Base-by-base conservation (phyloP, 37 sponge, comb jelly and placozoan species). In the Halichondria panicea region DNA sequence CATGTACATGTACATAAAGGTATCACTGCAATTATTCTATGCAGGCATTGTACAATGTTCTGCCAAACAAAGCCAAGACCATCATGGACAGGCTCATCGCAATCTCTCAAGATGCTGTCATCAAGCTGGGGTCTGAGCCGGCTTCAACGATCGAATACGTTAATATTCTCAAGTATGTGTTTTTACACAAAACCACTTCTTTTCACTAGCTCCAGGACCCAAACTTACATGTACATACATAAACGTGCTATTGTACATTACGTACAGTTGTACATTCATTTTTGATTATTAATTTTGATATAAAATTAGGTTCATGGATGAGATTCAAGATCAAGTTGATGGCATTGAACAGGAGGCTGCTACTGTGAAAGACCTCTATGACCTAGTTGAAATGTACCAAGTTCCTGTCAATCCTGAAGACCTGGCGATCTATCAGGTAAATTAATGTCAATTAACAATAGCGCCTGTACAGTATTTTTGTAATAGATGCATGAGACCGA, bases 321-420 rank as follows among this genome's bases (percentile, higher is more conserved):
- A 92, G 79, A 87, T 96, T 27, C 81, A 75, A 43, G 80, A 80
- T 35, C 66, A 84, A 62, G 84, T 88, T n/a, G 81, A 84, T 37
- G 67, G 63, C 24, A 50, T 92, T 15, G 99, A 97, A 38, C 81
- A 89, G 11, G 95, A 97, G 15, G 65, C 86, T 8, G 66, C 59
- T 5, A 81, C 82, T 15, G 89, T 95, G 53, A 86, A 78, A 50
- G 95, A 89, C 27, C 73, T 97, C 75, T 97, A 95, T 72, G 93
- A 92, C 9, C 75, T 97, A 32, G 80, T 97, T 2, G 93, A 97
- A 21, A 87, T 84, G 79, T 95, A 87, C 72, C 77, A 87, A 41
- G 99, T 97, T 3, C 99, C 99, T 31, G 88, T 83, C 2, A 72
- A 79, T 21, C 96, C 99, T 52, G 99, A 97, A 54, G 99, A 97